Evolutionary conservation across 2,797 vertebrate species (phyloP).

Genomic region (Discoglossus pictus): DNA sequence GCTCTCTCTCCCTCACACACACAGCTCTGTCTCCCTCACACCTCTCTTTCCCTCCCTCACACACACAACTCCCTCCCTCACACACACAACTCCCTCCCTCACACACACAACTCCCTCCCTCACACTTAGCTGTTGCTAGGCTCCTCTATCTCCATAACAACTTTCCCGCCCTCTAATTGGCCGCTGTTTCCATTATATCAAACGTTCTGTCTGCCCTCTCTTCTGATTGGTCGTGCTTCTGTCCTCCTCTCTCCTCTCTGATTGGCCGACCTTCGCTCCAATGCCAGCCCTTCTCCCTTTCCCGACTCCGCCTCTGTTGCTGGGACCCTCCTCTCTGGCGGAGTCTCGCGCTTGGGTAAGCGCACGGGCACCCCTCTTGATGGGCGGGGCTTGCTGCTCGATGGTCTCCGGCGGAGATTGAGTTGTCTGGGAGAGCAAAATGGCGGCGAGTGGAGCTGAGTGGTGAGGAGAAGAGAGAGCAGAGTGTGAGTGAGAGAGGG

Average conservation of each 20-base stretch:
- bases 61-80: too few species aligned
- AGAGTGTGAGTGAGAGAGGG: too few species aligned
- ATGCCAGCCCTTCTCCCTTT: not conserved
- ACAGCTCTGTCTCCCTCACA: not conserved
- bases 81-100: too few species aligned
- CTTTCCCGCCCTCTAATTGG: not conserved
- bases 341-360: not conserved
- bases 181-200: too few species aligned
- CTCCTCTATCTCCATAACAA: too few species aligned
- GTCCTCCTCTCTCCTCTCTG: too few species aligned
- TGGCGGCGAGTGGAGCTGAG: constrained; percentile 35
- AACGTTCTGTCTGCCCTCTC: not conserved
- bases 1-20: constrained; percentile 37
- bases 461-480: constrained; percentile 35
- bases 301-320: not conserved
- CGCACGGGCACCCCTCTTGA: constrained; percentile 1
- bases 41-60: too few species aligned
- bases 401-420: constrained; percentile 35
- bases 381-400: constrained; percentile 19
- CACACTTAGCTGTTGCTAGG: too few species aligned
- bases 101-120: too few species aligned
- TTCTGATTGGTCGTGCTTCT: constrained; percentile 14
- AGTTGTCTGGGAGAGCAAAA: constrained; percentile 40
- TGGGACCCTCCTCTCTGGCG: constrained; percentile 12
- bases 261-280: too few species aligned